A percentile compares a stretch with the other conserved stretches of the same genome.
Conservation (phyloP, 2,888 invertebrate species). For the Ornithoptera alexandrae region DNA sequence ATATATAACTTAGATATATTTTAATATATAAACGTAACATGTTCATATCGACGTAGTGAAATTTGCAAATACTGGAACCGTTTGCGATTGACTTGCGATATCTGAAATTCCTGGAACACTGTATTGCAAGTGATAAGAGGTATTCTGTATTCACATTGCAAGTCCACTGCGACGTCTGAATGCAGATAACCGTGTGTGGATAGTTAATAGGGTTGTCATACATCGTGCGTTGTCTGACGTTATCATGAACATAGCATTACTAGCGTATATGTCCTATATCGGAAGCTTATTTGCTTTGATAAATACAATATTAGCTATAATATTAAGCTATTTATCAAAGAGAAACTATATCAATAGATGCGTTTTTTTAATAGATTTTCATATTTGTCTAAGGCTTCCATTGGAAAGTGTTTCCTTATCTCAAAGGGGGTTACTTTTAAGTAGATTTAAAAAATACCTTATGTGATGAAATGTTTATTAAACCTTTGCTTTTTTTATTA, state of each 20-base stretch:
- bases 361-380: too few species aligned
- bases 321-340: neutral
- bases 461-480: too few species aligned
- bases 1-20: neutral
- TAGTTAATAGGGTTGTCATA: constrained; percentile 14
- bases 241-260: constrained; percentile 2
- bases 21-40: neutral
- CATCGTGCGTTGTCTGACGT: constrained; percentile 4
- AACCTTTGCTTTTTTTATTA: too few species aligned
- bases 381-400: too few species aligned
- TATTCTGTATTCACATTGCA: constrained; percentile 19
- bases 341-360: neutral
- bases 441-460: too few species aligned
- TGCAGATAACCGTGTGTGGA: constrained; percentile 10
- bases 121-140: constrained; percentile 15
- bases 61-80: neutral
- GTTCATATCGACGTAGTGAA: neutral
- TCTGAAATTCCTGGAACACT: constrained; percentile 11
- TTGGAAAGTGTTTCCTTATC: too few species aligned
- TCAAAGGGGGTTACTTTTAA: too few species aligned
- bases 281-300: neutral
- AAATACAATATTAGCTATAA: neutral
- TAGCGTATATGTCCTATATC: neutral
- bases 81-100: constrained; percentile 7
- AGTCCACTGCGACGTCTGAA: constrained; percentile 3